Evolutionary conservation across 2,113 vertebrate species (phyloP).

Genomic region (Xenopus laevis): DNA sequence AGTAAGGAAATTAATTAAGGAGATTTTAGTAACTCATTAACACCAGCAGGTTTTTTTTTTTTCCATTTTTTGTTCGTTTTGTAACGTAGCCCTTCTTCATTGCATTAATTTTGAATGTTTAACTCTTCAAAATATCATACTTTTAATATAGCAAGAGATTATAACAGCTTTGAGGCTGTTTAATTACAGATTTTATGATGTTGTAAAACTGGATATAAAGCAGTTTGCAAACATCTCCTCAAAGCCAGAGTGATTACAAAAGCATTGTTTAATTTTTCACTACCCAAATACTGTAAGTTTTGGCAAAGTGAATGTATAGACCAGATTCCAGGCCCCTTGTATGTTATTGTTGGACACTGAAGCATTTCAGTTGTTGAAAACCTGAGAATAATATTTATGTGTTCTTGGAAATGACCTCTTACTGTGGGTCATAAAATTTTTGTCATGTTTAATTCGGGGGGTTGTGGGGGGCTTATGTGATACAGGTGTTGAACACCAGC

Average conservation of each 20-base stretch:
- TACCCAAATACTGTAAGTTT: conserved; percentile 28
- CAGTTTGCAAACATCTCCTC: conserved; percentile 17
- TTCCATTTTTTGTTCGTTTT: too few relatives aligned
- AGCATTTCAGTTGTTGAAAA: conserved; percentile 31
- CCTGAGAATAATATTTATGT: conserved; percentile 31
- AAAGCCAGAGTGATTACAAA: conserved; percentile 21
- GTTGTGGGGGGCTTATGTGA: background rate
- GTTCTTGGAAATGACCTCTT: conserved; percentile 15
- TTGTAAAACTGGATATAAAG: conserved; percentile 25
- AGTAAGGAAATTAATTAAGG: too few relatives aligned
- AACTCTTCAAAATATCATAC: conserved; percentile 8
- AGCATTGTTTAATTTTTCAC: conserved; percentile 16
- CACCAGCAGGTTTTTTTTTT: too few relatives aligned
- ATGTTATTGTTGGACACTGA: conserved; percentile 40
- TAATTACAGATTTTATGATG: conserved; percentile 34
- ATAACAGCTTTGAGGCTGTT: conserved; percentile 32
- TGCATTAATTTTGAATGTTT: conserved; percentile 11
- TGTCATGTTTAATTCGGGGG: conserved; percentile 20
- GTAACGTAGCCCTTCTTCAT: background rate
- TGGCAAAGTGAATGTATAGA: conserved; percentile 20
- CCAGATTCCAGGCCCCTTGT: conserved; percentile 33
- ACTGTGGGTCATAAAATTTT: conserved; percentile 28
- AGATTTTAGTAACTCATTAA: too few relatives aligned
- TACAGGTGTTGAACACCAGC: conserved; percentile 40
- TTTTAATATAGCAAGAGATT: conserved; percentile 12